Conservation (phyloP, 2,113 vertebrate genomes). For the Tachuris rubrigastra region DNA sequence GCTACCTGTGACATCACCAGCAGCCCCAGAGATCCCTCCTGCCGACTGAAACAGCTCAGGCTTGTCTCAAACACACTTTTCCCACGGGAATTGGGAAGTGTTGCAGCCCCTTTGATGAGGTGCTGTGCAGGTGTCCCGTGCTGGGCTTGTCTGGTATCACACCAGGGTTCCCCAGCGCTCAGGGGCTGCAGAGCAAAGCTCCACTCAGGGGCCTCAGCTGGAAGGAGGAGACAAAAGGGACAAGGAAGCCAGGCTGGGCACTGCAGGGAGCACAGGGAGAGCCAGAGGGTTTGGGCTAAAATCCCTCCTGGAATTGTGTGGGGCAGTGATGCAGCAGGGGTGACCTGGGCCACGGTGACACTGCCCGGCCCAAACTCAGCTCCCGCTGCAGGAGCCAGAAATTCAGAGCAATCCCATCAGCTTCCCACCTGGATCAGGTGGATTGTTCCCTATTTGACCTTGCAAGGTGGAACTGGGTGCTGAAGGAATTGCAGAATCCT, state of each 20-base stretch:
- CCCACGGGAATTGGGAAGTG: background rate
- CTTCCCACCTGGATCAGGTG: background rate
- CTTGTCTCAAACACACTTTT: fast-evolving
- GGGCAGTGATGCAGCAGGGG: background rate
- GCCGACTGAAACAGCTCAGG: fast-evolving
- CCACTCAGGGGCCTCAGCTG: background rate
- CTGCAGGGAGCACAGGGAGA: background rate
- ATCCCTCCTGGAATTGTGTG: background rate
- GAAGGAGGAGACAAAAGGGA: background rate
- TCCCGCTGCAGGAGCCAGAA: background rate
- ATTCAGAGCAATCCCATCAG: background rate
- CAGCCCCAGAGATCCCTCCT: background rate
- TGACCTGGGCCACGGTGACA: background rate
- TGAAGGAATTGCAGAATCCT: background rate
- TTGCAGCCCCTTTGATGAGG: background rate
- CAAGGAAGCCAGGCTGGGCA: background rate
- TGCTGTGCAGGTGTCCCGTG: fast-evolving
- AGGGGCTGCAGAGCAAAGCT: background rate
- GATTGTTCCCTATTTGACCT: too few species aligned
- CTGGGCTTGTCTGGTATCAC: background rate
- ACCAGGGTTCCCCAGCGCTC: too few species aligned
- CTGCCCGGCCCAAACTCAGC: background rate
- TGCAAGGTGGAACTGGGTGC: background rate
- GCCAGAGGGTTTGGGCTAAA: background rate
- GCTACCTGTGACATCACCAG: background rate